Percentiles rank a stretch among this genome's conserved stretches.
phyloP scores from a whole-genome alignment of 2,113 vertebrate species.

The Camarhynchus parvulus region DNA sequence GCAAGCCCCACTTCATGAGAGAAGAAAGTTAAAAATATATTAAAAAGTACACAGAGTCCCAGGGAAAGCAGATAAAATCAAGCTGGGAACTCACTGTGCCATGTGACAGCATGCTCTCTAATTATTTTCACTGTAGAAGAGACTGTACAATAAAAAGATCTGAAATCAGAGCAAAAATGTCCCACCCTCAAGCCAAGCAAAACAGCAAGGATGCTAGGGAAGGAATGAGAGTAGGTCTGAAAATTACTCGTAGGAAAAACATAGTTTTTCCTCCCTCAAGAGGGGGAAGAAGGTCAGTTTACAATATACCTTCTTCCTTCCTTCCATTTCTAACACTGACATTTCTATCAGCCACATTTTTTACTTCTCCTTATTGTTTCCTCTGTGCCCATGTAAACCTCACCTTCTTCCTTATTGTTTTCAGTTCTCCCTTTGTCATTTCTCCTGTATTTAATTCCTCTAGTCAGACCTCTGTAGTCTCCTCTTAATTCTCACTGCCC shows the following conservation, averaged over 20 bases:
- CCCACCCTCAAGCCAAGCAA: constrained; percentile 25
- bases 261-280: neutral
- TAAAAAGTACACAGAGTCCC: neutral
- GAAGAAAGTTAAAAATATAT: neutral
- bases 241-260: neutral
- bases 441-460: neutral
- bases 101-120: constrained; percentile 20
- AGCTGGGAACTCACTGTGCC: neutral
- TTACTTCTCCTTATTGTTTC: neutral
- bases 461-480: neutral
- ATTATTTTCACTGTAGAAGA: constrained; percentile 33
- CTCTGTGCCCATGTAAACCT: neutral
- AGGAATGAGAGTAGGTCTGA: constrained; percentile 14
- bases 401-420: neutral
- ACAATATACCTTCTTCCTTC: neutral
- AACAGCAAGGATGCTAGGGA: constrained; percentile 22
- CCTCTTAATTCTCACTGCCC: neutral
- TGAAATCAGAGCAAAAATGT: constrained; percentile 47
- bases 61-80: constrained; percentile 30
- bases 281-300: neutral
- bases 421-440: neutral
- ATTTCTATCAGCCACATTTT: neutral
- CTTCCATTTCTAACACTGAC: neutral
- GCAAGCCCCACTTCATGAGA: neutral
- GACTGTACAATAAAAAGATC: constrained; percentile 21